phyloP scores from a whole-genome alignment of 2,113 vertebrate genomes.

The Emydocephalus ijimae region DNA sequence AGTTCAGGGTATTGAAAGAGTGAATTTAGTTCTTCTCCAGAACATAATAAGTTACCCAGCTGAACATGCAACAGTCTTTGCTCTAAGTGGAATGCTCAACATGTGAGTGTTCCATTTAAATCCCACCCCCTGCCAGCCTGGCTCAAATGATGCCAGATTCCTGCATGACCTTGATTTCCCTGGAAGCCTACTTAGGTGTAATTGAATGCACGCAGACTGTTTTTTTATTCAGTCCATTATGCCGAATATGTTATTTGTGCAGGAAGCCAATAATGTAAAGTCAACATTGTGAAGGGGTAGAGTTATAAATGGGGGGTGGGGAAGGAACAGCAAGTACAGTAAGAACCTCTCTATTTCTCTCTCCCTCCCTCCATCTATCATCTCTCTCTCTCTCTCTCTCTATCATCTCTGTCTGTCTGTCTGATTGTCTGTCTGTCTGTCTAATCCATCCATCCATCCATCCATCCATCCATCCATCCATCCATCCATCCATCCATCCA shows the following conservation, averaged over 20 bases:
- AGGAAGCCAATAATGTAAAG: background rate
- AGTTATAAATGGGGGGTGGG: background rate
- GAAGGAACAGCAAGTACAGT: background rate
- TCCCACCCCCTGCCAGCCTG: background rate
- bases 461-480: no score
- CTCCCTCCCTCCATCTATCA: no score
- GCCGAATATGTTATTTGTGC: background rate
- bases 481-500: no score
- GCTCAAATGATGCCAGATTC: background rate
- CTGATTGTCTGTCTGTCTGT: no score
- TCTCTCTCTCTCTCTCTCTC: no score
- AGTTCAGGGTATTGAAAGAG: background rate
- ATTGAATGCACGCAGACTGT: background rate
- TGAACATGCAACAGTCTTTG: background rate
- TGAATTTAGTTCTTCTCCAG: background rate
- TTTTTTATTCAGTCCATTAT: background rate
- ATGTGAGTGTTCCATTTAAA: background rate
- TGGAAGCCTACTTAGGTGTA: background rate
- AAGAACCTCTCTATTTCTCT: background rate
- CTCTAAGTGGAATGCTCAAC: background rate
- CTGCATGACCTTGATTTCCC: background rate
- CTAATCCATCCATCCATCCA: no score
- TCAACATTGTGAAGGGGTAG: background rate
- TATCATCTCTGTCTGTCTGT: no score
- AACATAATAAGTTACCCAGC: background rate